Evolutionary conservation across 1,140 invertebrate genomes (phyloP).

Genomic region (Ceratina australensis): DNA sequence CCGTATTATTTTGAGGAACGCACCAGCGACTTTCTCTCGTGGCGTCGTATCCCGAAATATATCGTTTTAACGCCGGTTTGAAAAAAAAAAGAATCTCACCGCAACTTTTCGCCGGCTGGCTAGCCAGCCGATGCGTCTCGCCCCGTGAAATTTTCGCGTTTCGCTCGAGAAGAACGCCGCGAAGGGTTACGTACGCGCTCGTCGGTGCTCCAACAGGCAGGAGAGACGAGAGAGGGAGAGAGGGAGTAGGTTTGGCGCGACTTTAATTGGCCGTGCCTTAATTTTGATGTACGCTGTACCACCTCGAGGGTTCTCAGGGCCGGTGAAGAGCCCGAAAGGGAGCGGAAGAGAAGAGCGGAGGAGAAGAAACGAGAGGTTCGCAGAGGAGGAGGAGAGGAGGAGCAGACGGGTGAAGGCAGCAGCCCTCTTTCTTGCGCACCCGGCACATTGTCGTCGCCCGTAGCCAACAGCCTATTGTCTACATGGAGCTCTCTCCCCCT

Average conservation of each 20-base stretch:
- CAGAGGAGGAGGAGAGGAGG: slow-evolving; percentile 45
- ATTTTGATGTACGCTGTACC: slow-evolving; percentile 72
- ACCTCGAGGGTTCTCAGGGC: slow-evolving; percentile 63
- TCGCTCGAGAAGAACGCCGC: background rate
- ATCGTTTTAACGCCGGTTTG: slow-evolving; percentile 12
- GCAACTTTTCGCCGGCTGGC: slow-evolving; percentile 4
- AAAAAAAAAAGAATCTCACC: background rate
- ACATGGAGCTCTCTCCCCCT: slow-evolving; percentile 60
- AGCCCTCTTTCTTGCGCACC: slow-evolving; percentile 55
- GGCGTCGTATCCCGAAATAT: slow-evolving; percentile 23
- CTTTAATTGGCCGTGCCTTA: slow-evolving; percentile 75
- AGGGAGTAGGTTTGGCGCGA: slow-evolving; percentile 54
- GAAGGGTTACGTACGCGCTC: background rate
- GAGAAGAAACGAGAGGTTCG: slow-evolving; percentile 48
- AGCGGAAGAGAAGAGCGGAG: slow-evolving; percentile 38
- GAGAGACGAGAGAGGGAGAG: background rate
- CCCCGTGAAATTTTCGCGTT: slow-evolving; percentile 4
- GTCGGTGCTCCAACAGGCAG: background rate
- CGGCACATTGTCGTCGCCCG: slow-evolving; percentile 70
- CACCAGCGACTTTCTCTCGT: background rate
- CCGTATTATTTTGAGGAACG: slow-evolving; percentile 22
- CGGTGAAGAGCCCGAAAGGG: slow-evolving; percentile 53
- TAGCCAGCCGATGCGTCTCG: background rate
- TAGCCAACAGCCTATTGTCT: slow-evolving; percentile 75
- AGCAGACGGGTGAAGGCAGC: slow-evolving; percentile 32